Conservation (phyloP, 2,113 vertebrate genomes). For the Tachysurus vachellii region DNA sequence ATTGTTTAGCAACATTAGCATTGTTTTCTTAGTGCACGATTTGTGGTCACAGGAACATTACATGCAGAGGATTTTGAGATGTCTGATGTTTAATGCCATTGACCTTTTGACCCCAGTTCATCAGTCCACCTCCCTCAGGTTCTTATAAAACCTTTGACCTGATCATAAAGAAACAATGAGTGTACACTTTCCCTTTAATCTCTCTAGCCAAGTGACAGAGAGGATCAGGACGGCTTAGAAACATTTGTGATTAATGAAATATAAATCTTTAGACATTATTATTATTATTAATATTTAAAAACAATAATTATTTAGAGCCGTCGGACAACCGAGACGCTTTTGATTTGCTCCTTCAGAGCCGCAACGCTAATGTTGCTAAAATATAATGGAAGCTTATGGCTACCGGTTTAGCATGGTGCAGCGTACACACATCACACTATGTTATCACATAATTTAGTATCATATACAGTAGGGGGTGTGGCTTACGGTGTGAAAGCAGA, state of each 20-base stretch:
- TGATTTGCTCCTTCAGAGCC: background rate
- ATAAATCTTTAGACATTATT: slow-evolving; percentile 41
- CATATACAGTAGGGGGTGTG: background rate
- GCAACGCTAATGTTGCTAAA: background rate
- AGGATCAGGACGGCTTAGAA: slow-evolving; percentile 29
- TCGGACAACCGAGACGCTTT: background rate
- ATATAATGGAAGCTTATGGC: background rate
- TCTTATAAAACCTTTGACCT: slow-evolving; percentile 21
- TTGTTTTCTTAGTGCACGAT: no score
- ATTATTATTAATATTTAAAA: background rate
- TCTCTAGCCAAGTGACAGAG: slow-evolving; percentile 25
- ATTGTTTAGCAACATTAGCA: no score
- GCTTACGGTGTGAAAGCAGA: background rate
- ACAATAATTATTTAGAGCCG: background rate
- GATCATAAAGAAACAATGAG: slow-evolving; percentile 45
- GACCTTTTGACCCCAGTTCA: slow-evolving; percentile 23
- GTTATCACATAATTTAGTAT: background rate
- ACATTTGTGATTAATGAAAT: slow-evolving; percentile 54
- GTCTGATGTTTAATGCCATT: background rate
- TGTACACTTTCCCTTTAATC: slow-evolving; percentile 9
- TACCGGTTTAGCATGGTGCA: background rate
- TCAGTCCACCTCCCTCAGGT: background rate
- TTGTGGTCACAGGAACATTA: background rate
- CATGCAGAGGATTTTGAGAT: background rate
- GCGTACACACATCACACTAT: no score